A percentile compares a stretch with the other conserved stretches of the same genome.
Evolutionary conservation across 2,888 invertebrate species (phyloP).

Genomic region (Drosophila austrosaltans): DNA sequence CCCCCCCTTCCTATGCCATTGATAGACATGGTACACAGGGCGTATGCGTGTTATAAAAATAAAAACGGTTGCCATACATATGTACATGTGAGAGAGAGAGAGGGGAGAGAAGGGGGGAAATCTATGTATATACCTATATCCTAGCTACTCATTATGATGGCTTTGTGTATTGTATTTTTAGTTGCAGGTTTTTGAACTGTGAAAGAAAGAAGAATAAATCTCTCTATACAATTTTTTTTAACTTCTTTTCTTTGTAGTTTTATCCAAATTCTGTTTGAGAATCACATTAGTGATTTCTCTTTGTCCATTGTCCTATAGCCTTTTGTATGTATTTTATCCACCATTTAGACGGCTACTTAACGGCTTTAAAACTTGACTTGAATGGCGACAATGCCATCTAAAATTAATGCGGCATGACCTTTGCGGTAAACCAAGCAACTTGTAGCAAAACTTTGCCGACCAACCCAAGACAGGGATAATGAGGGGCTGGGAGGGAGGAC

Average conservation of each 20-base stretch:
- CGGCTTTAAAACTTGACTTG: slow-evolving; percentile 49
- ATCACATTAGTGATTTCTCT: neutral
- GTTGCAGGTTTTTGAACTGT: slow-evolving; percentile 67
- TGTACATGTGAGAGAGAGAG: neutral
- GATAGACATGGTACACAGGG: slow-evolving; percentile 19
- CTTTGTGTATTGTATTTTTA: slow-evolving; percentile 48
- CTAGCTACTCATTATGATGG: slow-evolving; percentile 69
- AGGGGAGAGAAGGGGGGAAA: slow-evolving; percentile 12
- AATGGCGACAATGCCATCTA: slow-evolving; percentile 64
- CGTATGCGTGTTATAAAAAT: slow-evolving; percentile 69
- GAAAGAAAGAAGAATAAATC: slow-evolving; percentile 6
- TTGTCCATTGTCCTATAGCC: neutral
- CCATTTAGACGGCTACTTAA: slow-evolving; percentile 29
- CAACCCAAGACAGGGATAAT: neutral
- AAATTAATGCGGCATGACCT: slow-evolving; percentile 64
- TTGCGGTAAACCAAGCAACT: slow-evolving; percentile 49
- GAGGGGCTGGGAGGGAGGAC: neutral
- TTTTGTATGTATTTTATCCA: slow-evolving; percentile 6
- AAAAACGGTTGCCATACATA: slow-evolving; percentile 56
- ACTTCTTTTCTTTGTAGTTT: no score
- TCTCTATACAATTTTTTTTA: neutral
- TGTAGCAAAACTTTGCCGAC: slow-evolving; percentile 49
- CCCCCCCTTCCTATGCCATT: no score
- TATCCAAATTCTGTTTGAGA: neutral
- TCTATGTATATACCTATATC: slow-evolving; percentile 41